Evolutionary conservation across 2,888 invertebrate genomes (phyloP), one percentile per base, ranked within the genome.

Genomic region (Orgyia antiqua): DNA sequence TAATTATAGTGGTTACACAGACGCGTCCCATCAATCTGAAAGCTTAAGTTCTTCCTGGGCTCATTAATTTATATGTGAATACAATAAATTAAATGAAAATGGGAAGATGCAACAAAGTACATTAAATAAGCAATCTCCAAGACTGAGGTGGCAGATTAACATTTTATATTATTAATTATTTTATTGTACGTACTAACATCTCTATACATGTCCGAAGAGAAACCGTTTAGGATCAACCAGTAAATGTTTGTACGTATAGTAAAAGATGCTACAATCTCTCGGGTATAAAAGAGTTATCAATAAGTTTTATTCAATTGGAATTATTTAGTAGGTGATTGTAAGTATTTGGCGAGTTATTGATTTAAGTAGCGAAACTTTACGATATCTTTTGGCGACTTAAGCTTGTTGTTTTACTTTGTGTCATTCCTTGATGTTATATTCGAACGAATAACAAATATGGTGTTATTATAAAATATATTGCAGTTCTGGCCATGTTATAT

Each of bases 231-330:
- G 72, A 48, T 58, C 62, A 67, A 72, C 70, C 34, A 52, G 65
- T 54, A 57, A 68, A 68, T 68, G 66, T 71, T 69, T 71, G 62
- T 66, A 51, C 37, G 61, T 67, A 66, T 57, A 64, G 71, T 74
- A 68, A 74, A 82, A 82, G 71, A 78, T 70, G 73, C 64, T 67
- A 53, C 65, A 65, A 68, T 68, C 72, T 70, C 71, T 60, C 53
- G 67, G 58, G 70, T 66, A 71, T 72, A 70, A 73, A 73, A 68
- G 66, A 76, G 70, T 77, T 78, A 80, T 76, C 82, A 79, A 82
- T 83, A 78, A 72, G 69, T 75, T 76, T 64, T 56, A 68, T 70
- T 69, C 73, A 67, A 68, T 68, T 64, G 62, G 61, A 61, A 69
- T 72, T 65, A 67, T 65, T 69, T 62, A 46, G 54, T 52, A 43